A percentile compares a stretch with the other conserved stretches of the same genome.
Conservation (phyloP, 2,113 vertebrate species). For the Atractosteus spatula region DNA sequence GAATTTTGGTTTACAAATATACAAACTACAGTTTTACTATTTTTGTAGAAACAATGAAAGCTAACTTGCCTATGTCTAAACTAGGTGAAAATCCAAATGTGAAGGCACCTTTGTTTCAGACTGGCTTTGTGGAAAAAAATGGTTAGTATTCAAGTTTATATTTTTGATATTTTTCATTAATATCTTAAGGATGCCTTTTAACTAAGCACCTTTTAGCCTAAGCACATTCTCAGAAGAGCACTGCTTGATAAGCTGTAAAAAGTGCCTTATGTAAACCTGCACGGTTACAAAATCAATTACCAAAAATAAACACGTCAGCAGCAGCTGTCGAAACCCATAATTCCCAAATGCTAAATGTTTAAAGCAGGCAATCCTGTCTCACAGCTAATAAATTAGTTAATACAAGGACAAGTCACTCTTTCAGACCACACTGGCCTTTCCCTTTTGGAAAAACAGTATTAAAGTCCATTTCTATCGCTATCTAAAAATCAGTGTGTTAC, state of each 20-base stretch:
- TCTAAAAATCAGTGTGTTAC: conserved; percentile 35
- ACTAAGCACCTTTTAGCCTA: too few relatives aligned
- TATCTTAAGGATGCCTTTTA: not conserved
- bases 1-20: too few relatives aligned
- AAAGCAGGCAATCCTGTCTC: not conserved
- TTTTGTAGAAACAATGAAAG: too few relatives aligned
- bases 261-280: too few relatives aligned
- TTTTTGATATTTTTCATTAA: not conserved
- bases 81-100: not conserved
- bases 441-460: conserved; percentile 1
- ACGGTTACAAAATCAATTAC: not conserved
- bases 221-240: too few relatives aligned
- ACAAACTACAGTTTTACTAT: too few relatives aligned
- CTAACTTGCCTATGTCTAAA: too few relatives aligned
- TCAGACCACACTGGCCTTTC: not conserved
- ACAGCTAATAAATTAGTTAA: conserved; percentile 6
- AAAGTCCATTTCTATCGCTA: not conserved
- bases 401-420: conserved; percentile 11
- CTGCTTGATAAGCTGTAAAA: too few relatives aligned
- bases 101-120: conserved; percentile 5
- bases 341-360: not conserved
- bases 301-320: not conserved
- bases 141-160: not conserved
- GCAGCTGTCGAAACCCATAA: not conserved
- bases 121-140: not conserved